A percentile compares a stretch with the other conserved stretches of the same genome.
phyloP scores from a whole-genome alignment of 2,888 invertebrate species.

The Carabus problematicus region DNA sequence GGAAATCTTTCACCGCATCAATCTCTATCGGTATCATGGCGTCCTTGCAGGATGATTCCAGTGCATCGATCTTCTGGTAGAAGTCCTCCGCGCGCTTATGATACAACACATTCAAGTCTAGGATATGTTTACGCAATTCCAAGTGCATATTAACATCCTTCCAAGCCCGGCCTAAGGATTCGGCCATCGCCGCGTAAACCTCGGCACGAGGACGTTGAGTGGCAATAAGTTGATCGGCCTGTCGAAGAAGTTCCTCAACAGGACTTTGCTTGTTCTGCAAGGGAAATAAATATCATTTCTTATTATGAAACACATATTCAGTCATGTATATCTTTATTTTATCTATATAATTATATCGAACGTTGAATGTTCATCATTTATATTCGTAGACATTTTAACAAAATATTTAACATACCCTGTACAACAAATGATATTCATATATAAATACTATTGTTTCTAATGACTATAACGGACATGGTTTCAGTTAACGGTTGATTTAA shows the following conservation, averaged over 20 bases:
- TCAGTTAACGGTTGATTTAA: background rate
- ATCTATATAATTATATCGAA: too few species aligned
- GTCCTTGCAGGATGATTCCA: slow-evolving; percentile 74
- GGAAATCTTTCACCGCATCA: slow-evolving; percentile 72
- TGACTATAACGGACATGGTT: background rate
- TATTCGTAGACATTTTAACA: too few species aligned
- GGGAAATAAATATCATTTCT: slow-evolving; percentile 9
- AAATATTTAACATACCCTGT: too few species aligned
- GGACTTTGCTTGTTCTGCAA: slow-evolving; percentile 85
- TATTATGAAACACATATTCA: background rate
- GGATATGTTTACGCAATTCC: slow-evolving; percentile 76
- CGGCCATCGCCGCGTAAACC: slow-evolving; percentile 89
- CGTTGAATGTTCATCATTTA: too few species aligned
- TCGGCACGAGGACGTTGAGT: slow-evolving; percentile 77
- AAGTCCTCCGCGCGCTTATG: slow-evolving; percentile 76
- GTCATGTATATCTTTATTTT: background rate
- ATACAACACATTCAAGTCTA: slow-evolving; percentile 80
- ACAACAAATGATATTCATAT: too few species aligned
- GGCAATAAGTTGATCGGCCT: slow-evolving; percentile 85
- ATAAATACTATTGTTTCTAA: too few species aligned
- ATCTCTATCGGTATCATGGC: slow-evolving; percentile 74
- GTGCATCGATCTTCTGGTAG: slow-evolving; percentile 69
- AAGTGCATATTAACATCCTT: slow-evolving; percentile 81
- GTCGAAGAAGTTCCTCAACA: slow-evolving; percentile 83
- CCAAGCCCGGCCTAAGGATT: slow-evolving; percentile 79